These are phyloP conservation scores for Fopius arisanus DNA, from an alignment of 1,140 invertebrate species.

Conservation along the genomic window DNA sequence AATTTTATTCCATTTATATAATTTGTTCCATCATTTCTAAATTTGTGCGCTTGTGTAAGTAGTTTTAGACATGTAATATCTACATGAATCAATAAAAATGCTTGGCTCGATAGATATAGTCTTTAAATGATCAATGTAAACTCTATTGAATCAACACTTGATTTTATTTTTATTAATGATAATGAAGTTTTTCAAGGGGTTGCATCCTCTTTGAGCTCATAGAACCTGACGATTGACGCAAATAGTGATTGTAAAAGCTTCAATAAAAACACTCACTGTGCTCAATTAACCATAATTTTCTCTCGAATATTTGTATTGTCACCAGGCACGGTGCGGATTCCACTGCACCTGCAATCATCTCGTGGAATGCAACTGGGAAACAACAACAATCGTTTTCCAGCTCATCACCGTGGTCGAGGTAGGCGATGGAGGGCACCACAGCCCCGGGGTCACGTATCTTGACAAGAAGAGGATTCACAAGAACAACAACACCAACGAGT, in stretches of 20 bases:
- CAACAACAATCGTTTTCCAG: slow-evolving; percentile 33
- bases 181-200: too few relatives aligned
- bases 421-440: slow-evolving; percentile 45
- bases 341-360: slow-evolving; percentile 48
- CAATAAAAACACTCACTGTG: too few relatives aligned
- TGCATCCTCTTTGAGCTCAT: too few relatives aligned
- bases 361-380: slow-evolving; percentile 40
- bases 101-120: not conserved
- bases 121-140: not conserved
- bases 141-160: not conserved
- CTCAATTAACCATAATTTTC: not conserved
- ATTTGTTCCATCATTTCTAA: not conserved
- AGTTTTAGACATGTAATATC: not conserved
- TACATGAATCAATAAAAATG: slow-evolving; percentile 4
- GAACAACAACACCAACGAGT: slow-evolving; percentile 44
- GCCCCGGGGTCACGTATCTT: slow-evolving; percentile 46
- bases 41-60: not conserved
- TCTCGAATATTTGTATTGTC: slow-evolving; percentile 32
- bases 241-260: too few relatives aligned
- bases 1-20: too few relatives aligned
- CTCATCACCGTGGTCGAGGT: slow-evolving; percentile 40
- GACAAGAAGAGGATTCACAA: slow-evolving; percentile 46
- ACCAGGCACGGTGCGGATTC: slow-evolving; percentile 51
- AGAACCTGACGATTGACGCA: too few relatives aligned
- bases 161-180: not conserved